Evolutionary conservation across 2,113 vertebrate genomes (phyloP), one percentile per base, ranked within the genome.

Genomic region (Clarias gariepinus): DNA sequence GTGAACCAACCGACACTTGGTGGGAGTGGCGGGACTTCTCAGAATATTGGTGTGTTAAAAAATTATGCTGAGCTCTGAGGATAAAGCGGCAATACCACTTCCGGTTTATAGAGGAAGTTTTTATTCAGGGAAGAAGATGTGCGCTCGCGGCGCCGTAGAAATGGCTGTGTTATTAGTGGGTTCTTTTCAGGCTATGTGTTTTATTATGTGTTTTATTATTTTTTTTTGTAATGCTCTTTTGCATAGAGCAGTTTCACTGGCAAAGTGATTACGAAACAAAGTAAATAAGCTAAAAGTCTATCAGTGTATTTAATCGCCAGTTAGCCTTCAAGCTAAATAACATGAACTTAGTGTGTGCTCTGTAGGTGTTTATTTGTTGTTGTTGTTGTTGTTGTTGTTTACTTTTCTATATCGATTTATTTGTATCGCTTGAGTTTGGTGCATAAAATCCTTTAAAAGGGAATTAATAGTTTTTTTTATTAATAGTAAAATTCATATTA

Each of bases 51-150:
- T 69, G 3, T 53, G 47, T 28, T 47, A 4, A 33, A 83, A 83
- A 55, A 52, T 5, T 19, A n/a, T 4, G 25, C 0, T 19, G 13
- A 13, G 28, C 13, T 77, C 13, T 15, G 5, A 9, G 18, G 64
- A 2, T 30, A 53, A 77, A 33, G 57, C 63, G 28, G 21, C 2
- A 23, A 28, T 4, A 16, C 4, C 10, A 81, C 53, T 78, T 89
- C 89, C 86, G 74, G 84, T 84, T 23, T 80, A 41, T 52, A 57
- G 23, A 78, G 89, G 86, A 88, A 89, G 86, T 89, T 89, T 87
- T 88, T 28, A 84, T 73, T 80, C 66, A 68, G 81, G 74, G 36
- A 58, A 58, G 25, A 52, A 68, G n/a, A 33, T 12, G 23, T 36
- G 57, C 9, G 47, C 47, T 18, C n/a, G 13, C 18, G 11, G 53